These are phyloP conservation scores for Heteromyza rotundicornis DNA, from an alignment of 2,888 invertebrate genomes.

Conservation along the genomic window DNA sequence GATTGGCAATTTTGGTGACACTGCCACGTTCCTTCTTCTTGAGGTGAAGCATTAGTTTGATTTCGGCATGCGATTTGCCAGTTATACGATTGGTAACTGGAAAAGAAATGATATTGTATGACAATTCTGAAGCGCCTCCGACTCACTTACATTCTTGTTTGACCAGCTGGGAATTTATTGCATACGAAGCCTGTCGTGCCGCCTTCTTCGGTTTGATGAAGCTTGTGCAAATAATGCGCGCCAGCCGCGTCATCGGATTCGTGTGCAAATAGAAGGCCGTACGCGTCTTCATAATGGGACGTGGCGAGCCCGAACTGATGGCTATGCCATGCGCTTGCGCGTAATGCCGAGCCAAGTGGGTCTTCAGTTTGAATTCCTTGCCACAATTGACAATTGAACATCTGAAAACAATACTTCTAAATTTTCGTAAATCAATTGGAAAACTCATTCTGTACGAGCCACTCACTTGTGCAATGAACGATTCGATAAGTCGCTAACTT, in stretches of 20 bases:
- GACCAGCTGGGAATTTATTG: conserved; percentile 78
- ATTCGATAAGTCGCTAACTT: conserved; percentile 62
- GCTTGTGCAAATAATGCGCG: conserved; percentile 83
- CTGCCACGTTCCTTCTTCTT: conserved; percentile 69
- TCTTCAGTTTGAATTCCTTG: conserved; percentile 95
- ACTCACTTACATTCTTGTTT: conserved; percentile 82
- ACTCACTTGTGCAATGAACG: conserved; percentile 60
- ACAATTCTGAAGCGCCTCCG: conserved; percentile 1
- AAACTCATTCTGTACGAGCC: too few species aligned
- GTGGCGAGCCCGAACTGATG: conserved; percentile 77
- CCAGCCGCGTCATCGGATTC: conserved; percentile 87
- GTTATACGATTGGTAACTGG: conserved; percentile 67
- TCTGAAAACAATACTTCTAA: conserved; percentile 60
- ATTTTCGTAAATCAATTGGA: conserved; percentile 1
- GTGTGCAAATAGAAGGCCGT: conserved; percentile 95
- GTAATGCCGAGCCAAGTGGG: conserved; percentile 92
- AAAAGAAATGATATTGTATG: conserved; percentile 15
- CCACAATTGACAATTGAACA: conserved; percentile 92
- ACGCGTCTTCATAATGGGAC: conserved; percentile 96
- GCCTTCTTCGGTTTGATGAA: conserved; percentile 84
- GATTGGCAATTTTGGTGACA: conserved; percentile 75
- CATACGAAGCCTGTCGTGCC: conserved; percentile 84
- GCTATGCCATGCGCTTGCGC: conserved; percentile 84
- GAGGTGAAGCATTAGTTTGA: conserved; percentile 66
- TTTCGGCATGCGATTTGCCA: conserved; percentile 65